phyloP scores from a whole-genome alignment of 1,140 invertebrate genomes.

The Zaprionus ornatus region DNA sequence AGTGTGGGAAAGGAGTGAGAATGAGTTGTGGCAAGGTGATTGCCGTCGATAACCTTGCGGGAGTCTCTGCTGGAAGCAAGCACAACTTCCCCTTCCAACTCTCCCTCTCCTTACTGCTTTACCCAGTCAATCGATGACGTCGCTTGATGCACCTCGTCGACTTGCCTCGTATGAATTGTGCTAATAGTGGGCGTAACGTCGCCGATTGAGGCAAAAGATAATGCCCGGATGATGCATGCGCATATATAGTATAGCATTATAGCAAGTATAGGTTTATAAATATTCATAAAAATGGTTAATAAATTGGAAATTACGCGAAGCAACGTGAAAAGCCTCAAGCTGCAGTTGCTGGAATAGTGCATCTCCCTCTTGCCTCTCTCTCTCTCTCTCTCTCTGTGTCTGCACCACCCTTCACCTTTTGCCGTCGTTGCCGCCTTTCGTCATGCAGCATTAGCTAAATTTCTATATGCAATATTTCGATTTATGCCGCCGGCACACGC shows the following conservation, averaged over 20 bases:
- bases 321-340: neutral
- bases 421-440: slow-evolving; percentile 46
- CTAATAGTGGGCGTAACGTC: neutral
- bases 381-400: neutral
- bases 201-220: neutral
- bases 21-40: neutral
- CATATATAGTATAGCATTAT: neutral
- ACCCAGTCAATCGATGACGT: neutral
- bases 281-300: neutral
- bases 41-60: neutral
- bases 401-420: slow-evolving; percentile 37
- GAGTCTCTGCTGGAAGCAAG: neutral
- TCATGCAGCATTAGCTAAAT: slow-evolving; percentile 62
- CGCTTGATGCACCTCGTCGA: neutral
- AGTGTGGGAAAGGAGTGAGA: neutral
- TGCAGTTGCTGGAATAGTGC: neutral
- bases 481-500: slow-evolving; percentile 14
- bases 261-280: neutral
- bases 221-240: neutral
- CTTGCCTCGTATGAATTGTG: neutral
- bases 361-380: neutral
- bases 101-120: neutral
- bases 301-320: neutral
- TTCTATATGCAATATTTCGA: neutral
- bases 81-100: neutral